These are phyloP conservation scores for Chamaedrilus cognettii DNA, from an alignment of 2,888 invertebrate genomes.

Conservation along the genomic window DNA sequence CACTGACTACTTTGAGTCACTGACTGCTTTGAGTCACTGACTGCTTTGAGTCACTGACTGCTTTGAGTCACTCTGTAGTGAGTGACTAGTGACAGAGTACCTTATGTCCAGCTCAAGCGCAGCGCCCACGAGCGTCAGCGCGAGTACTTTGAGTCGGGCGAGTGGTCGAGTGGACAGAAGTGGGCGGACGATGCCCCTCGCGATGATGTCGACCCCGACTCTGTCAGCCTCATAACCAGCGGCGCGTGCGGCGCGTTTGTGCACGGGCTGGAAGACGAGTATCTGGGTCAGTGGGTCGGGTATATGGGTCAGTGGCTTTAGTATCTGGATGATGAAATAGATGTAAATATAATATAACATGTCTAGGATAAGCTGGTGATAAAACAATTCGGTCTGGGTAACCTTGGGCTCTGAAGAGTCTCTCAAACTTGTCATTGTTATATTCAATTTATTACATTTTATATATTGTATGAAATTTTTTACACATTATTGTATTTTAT, in stretches of 20 bases:
- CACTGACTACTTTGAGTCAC: no score
- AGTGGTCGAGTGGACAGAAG: constrained; percentile 89
- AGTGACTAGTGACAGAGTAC: not conserved
- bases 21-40: no score
- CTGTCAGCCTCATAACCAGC: constrained; percentile 79
- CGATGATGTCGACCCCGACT: constrained; percentile 73
- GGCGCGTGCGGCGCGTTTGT: constrained; percentile 98
- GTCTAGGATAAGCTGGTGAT: no score
- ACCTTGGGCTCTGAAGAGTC: no score
- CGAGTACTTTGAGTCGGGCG: constrained; percentile 80
- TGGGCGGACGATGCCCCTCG: constrained; percentile 82
- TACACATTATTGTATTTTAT: constrained; percentile 10
- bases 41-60: no score
- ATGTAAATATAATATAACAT: no score
- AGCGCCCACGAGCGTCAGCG: constrained; percentile 84
- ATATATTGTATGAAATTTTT: no score
- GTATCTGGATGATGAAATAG: no score
- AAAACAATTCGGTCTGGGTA: no score
- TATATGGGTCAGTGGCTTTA: no score
- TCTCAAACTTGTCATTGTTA: not conserved
- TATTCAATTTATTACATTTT: constrained; percentile 6
- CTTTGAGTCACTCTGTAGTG: not conserved
- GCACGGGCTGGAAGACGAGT: constrained; percentile 98
- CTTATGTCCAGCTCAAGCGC: constrained; percentile 70
- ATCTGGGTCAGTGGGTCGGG: constrained; percentile 71